phyloP scores from a whole-genome alignment of 2,888 invertebrate genomes.

The Athalia cordata region DNA sequence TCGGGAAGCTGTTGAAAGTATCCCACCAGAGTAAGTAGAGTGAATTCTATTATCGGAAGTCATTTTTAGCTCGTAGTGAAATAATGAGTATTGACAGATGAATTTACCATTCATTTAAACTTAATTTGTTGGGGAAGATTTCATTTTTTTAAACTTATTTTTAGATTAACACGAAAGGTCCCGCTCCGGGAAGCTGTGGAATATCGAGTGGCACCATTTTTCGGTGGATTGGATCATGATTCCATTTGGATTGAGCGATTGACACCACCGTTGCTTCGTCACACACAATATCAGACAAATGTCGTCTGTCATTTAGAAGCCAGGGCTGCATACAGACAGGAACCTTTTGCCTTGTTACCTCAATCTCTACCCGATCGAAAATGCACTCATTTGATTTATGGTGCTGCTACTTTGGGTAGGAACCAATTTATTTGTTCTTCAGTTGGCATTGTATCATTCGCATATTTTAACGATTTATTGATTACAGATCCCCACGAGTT shows the following conservation, averaged over 20 bases:
- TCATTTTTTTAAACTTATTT: slow-evolving; percentile 20
- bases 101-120: too few species aligned
- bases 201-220: slow-evolving; percentile 67
- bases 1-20: slow-evolving; percentile 85
- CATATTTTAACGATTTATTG: slow-evolving; percentile 1
- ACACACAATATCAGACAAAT: slow-evolving; percentile 55
- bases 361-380: slow-evolving; percentile 79
- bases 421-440: neutral
- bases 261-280: slow-evolving; percentile 64
- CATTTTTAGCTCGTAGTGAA: neutral
- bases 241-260: slow-evolving; percentile 70
- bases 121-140: neutral
- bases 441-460: neutral
- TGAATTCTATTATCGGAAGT: neutral
- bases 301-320: slow-evolving; percentile 84
- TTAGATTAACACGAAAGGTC: slow-evolving; percentile 67
- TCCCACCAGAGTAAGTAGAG: slow-evolving; percentile 75
- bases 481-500: slow-evolving; percentile 78
- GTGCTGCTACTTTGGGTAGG: slow-evolving; percentile 79
- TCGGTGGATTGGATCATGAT: slow-evolving; percentile 63
- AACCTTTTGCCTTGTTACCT: slow-evolving; percentile 81
- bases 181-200: slow-evolving; percentile 85
- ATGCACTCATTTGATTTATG: slow-evolving; percentile 86
- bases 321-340: slow-evolving; percentile 80
- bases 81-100: too few species aligned